Conservation (phyloP, 2,113 vertebrate genomes). For the Papio anubis region DNA sequence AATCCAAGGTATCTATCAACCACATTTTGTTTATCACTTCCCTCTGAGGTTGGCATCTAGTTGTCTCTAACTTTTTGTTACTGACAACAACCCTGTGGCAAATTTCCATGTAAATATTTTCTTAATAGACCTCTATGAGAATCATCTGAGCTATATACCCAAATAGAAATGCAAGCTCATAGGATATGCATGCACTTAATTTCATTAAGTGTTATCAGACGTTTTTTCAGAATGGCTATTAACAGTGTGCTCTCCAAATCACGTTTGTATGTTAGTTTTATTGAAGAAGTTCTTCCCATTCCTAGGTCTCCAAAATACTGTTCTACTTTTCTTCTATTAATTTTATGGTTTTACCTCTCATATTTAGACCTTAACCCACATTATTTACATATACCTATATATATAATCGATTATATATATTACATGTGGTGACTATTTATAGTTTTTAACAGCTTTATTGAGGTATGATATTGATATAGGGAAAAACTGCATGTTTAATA, state of each 20-base stretch:
- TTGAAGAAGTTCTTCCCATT: not conserved
- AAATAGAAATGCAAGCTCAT: not conserved
- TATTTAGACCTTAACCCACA: not conserved
- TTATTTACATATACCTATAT: not conserved
- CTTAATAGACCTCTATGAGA: not conserved
- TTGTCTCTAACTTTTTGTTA: not conserved
- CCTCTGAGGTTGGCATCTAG: not conserved
- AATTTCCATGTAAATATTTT: slow-evolving; percentile 18
- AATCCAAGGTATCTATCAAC: not conserved
- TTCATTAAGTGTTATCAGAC: not conserved
- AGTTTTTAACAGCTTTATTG: not conserved
- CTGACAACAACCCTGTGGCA: not conserved
- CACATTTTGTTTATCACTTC: not conserved
- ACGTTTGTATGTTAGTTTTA: not conserved
- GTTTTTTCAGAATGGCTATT: not conserved
- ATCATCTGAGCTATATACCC: not conserved
- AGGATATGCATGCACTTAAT: not conserved
- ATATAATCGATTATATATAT: not conserved
- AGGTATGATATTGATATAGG: not conserved
- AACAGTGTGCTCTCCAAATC: not conserved
- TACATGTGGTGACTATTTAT: not conserved
- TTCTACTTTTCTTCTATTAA: not conserved
- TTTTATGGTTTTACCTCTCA: slow-evolving; percentile 23
- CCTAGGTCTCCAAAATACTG: not conserved
- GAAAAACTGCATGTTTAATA: not conserved